Evolutionary conservation across 1,140 invertebrate genomes (phyloP), one percentile per base, ranked within the genome.

Genomic region (Maniola jurtina): DNA sequence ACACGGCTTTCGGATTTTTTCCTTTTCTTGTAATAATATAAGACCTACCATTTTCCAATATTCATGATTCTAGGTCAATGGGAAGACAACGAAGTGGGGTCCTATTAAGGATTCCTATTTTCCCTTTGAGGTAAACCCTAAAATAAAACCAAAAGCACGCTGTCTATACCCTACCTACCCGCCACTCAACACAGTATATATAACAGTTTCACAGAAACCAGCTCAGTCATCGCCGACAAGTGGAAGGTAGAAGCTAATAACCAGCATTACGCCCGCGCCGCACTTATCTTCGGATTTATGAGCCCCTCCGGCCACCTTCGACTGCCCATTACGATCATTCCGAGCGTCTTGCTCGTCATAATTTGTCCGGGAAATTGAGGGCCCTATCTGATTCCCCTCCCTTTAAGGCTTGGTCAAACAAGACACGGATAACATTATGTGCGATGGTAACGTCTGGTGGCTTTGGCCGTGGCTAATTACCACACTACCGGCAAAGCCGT

Each of bases 311-410:
- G 70, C 61, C 64, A 66, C 68, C 68, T 70, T 66, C 68, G 64
- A 67, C 70, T 67, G 65, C 40, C 65, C 57, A 71, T 71, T 71
- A 71, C 61, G 47, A 56, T 57, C 55, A 64, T 68, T 68, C 57
- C 61, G 57, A 59, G 13, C 55, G 55, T 47, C 61, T 60, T 62
- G 62, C 38, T 62, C 59, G 54, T 71, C 69, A 63, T 71, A 71
- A 71, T 71, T 71, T 66, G 69, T 71, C 57, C 61, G 40, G 68
- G 64, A 61, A 71, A 70, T 74, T 77, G 74, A 71, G 60, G 40
- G 54, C 36, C 55, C 61, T 68, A 70, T 72, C 64, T 70, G 73
- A 75, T 72, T 38, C 66, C 52, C 16, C 54, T 7, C 38, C 38
- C 38, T 11, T 38, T 11, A 7, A 9, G 11, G 25, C 25, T 25